Conservation (phyloP, 2,888 invertebrate genomes). For the Acanthosoma haemorrhoidale region DNA sequence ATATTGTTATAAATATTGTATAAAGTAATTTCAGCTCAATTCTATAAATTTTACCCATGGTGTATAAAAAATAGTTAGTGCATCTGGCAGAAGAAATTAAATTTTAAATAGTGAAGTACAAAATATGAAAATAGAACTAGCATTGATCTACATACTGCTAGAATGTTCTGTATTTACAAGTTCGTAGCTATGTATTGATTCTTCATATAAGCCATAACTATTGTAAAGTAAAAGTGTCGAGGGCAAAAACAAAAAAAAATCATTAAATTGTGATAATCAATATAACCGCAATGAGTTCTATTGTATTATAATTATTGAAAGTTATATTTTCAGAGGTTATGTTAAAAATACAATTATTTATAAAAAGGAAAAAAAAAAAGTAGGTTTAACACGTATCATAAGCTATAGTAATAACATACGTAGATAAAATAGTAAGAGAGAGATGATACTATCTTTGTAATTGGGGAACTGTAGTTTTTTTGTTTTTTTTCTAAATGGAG, state of each 20-base stretch:
- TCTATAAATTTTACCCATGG: constrained; percentile 10
- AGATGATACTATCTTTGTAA: constrained; percentile 22
- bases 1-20: constrained; percentile 16
- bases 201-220: neutral
- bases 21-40: constrained; percentile 21
- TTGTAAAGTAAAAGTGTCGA: neutral
- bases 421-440: constrained; percentile 7
- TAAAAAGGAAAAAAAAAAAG: constrained; percentile 8
- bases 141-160: neutral
- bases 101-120: neutral
- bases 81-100: neutral
- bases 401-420: constrained; percentile 2
- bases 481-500: constrained; percentile 16
- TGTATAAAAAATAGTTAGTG: constrained; percentile 14
- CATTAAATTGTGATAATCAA: constrained; percentile 37
- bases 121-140: neutral
- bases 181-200: neutral
- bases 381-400: constrained; percentile 8
- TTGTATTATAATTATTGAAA: constrained; percentile 23
- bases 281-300: constrained; percentile 33
- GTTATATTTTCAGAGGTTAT: constrained; percentile 23
- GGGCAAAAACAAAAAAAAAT: constrained; percentile 15
- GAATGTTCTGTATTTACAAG: neutral
- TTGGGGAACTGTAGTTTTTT: constrained; percentile 7
- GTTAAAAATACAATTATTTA: neutral